Conservation (phyloP, 1,140 invertebrate genomes). For the Drosophila carrolli region DNA sequence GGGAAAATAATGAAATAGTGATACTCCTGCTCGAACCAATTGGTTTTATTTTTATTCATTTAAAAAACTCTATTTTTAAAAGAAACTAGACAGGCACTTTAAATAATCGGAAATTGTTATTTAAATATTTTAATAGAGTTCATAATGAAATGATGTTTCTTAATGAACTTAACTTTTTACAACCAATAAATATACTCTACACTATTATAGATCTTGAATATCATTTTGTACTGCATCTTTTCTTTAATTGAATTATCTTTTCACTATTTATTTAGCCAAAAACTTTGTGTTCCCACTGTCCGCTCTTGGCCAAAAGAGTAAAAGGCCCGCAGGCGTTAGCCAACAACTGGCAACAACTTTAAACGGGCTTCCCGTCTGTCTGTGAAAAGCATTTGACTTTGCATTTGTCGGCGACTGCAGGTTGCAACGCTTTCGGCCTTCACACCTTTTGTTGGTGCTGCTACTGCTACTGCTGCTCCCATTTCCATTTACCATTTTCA, state of each 20-base stretch:
- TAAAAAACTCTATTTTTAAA: no score
- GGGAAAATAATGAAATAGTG: background rate
- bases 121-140: no score
- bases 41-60: background rate
- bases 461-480: slow-evolving; percentile 6
- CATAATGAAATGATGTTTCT: no score
- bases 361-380: slow-evolving; percentile 26
- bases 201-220: no score
- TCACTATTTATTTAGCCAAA: no score
- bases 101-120: no score
- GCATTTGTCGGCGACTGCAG: slow-evolving; percentile 48
- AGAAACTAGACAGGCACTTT: no score
- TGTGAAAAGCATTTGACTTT: slow-evolving; percentile 67
- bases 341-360: slow-evolving; percentile 48
- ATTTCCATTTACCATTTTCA: slow-evolving; percentile 14
- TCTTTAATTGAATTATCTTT: no score
- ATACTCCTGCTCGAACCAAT: background rate
- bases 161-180: no score
- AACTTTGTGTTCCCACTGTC: slow-evolving; percentile 34
- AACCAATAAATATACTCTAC: no score
- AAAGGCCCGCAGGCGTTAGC: slow-evolving; percentile 35
- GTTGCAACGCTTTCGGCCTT: slow-evolving; percentile 47
- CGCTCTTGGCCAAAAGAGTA: slow-evolving; percentile 18
- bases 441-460: slow-evolving; percentile 48
- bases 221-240: no score